Conservation (phyloP, 2,888 invertebrate species). For the Apamea sordens region DNA sequence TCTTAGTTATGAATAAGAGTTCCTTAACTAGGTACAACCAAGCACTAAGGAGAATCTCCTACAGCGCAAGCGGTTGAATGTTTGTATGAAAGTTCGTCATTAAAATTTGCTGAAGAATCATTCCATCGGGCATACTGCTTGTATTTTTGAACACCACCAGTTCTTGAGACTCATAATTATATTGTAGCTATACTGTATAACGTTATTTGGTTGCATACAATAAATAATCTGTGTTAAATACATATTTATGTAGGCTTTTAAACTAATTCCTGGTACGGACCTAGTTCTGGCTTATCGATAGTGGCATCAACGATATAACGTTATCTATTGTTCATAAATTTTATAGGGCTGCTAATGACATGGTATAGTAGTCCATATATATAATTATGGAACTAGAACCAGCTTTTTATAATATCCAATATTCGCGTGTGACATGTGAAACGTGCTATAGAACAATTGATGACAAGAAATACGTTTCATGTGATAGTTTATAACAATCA, state of each 20-base stretch:
- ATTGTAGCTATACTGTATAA: neutral
- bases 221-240: neutral
- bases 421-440: slow-evolving; percentile 57
- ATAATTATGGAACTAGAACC: slow-evolving; percentile 32
- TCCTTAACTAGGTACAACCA: no score
- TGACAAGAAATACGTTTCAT: slow-evolving; percentile 17
- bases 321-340: slow-evolving; percentile 4
- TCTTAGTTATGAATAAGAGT: neutral
- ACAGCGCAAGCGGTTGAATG: neutral
- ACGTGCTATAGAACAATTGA: slow-evolving; percentile 33
- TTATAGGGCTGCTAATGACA: slow-evolving; percentile 17
- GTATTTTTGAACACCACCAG: neutral
- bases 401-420: slow-evolving; percentile 28
- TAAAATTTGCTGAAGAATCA: neutral
- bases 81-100: neutral
- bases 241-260: neutral
- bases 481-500: neutral
- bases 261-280: neutral
- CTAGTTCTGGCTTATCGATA: slow-evolving; percentile 9
- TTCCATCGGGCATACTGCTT: no score
- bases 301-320: neutral
- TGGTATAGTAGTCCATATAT: neutral
- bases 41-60: no score
- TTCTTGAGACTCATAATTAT: neutral
- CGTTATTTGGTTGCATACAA: neutral